These are phyloP conservation scores for Xestia c-nigrum DNA, from an alignment of 2,888 invertebrate genomes.

Conservation along the genomic window DNA sequence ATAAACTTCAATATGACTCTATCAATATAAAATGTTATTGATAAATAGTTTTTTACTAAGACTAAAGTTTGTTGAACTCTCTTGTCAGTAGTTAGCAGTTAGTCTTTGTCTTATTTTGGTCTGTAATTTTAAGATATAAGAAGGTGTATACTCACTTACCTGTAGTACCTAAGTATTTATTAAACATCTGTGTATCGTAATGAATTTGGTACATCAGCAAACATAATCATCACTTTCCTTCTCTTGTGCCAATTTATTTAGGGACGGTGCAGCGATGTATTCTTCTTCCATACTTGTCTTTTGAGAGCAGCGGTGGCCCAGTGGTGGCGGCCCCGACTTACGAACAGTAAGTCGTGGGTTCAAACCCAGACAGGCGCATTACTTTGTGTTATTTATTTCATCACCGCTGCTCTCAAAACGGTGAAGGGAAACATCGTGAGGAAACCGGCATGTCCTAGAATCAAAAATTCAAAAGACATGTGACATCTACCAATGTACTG, in stretches of 20 bases:
- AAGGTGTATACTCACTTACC: not conserved
- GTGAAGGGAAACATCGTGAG: too few relatives aligned
- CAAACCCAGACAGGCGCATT: too few relatives aligned
- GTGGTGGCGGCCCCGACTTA: too few relatives aligned
- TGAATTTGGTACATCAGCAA: not conserved
- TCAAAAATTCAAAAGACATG: too few relatives aligned
- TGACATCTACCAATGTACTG: too few relatives aligned
- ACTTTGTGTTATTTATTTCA: too few relatives aligned
- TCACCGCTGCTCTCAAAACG: too few relatives aligned
- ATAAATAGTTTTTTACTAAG: slow-evolving; percentile 22
- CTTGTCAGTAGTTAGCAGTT: too few relatives aligned
- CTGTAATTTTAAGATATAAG: not conserved
- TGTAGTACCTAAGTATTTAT: not conserved
- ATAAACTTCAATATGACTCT: slow-evolving; percentile 10
- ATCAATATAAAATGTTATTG: slow-evolving; percentile 13
- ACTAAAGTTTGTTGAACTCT: slow-evolving; percentile 41
- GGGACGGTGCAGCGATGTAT: not conserved
- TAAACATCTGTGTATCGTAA: not conserved
- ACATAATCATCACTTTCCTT: not conserved
- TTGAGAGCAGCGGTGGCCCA: too few relatives aligned
- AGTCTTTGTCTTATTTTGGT: too few relatives aligned
- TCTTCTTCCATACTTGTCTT: not conserved
- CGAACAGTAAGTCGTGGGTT: too few relatives aligned
- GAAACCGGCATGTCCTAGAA: too few relatives aligned
- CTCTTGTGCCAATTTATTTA: not conserved